These are phyloP conservation scores for Lophochroa leadbeateri DNA, from an alignment of 2,113 vertebrate species.

Conservation along the genomic window DNA sequence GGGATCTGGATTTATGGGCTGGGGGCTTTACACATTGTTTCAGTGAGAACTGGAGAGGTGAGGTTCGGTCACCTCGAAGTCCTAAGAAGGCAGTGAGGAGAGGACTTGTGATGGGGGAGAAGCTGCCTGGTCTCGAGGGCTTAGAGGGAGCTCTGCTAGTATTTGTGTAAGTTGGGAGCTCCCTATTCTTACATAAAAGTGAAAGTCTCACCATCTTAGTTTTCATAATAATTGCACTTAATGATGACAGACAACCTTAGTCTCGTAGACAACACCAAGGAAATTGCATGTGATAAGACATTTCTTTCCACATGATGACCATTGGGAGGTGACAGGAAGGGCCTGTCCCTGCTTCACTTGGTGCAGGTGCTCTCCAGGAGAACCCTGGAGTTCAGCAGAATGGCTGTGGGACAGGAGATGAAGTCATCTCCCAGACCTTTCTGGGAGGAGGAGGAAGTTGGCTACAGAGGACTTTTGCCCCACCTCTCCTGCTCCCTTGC, in stretches of 20 bases:
- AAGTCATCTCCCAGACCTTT: background rate
- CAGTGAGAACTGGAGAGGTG: background rate
- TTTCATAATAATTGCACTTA: background rate
- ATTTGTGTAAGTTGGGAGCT: background rate
- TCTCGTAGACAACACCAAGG: background rate
- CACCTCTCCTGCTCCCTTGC: background rate
- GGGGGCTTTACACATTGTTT: background rate
- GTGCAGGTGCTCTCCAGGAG: background rate
- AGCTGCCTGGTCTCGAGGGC: background rate
- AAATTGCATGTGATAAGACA: background rate
- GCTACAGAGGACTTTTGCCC: rapidly evolving
- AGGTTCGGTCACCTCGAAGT: rapidly evolving
- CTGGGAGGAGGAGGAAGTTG: background rate
- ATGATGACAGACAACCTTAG: background rate
- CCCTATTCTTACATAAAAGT: background rate
- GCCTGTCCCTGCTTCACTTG: background rate
- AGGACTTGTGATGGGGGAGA: background rate
- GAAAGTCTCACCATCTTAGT: background rate
- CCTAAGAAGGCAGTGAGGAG: background rate
- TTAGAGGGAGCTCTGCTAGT: background rate
- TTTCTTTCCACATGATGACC: background rate
- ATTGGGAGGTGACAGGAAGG: background rate
- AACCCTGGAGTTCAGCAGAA: rapidly evolving
- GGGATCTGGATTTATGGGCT: background rate
- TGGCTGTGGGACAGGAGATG: rapidly evolving